phyloP scores from a whole-genome alignment of 1,140 invertebrate genomes.

The Zaprionus inermis region DNA sequence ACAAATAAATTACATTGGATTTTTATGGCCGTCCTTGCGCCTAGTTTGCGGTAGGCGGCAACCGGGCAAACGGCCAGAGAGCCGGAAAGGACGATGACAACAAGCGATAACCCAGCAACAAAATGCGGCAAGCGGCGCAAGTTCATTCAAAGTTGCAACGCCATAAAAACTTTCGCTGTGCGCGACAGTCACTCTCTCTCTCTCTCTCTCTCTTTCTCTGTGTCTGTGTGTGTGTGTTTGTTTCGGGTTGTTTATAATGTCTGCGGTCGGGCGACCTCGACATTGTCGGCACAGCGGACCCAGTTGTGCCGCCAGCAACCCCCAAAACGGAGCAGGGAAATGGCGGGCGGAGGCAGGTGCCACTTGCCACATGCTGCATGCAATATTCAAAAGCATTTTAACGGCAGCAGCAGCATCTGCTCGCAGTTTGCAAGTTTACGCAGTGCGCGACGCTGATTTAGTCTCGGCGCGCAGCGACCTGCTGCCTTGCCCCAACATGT shows the following conservation, averaged over 20 bases:
- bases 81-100: slow-evolving; percentile 18
- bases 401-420: slow-evolving; percentile 58
- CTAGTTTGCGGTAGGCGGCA: slow-evolving; percentile 71
- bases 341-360: slow-evolving; percentile 4
- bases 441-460: slow-evolving; percentile 39
- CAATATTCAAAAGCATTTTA: slow-evolving; percentile 74
- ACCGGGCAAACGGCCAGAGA: slow-evolving; percentile 15
- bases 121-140: slow-evolving; percentile 53
- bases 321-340: slow-evolving; percentile 19
- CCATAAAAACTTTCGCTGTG: slow-evolving; percentile 71
- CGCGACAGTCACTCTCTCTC: not conserved
- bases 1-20: slow-evolving; percentile 76
- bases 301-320: slow-evolving; percentile 37
- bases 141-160: slow-evolving; percentile 67
- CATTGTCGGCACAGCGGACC: slow-evolving; percentile 36
- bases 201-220: not conserved
- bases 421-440: slow-evolving; percentile 58
- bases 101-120: slow-evolving; percentile 8
- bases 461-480: not conserved
- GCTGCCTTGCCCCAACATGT: slow-evolving; percentile 53
- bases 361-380: slow-evolving; percentile 28
- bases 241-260: slow-evolving; percentile 74
- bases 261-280: slow-evolving; percentile 78
- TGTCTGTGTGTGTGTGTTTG: not conserved
- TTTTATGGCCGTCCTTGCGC: slow-evolving; percentile 77